Evolutionary conservation across 2,888 invertebrate species (phyloP).

Genomic region (Salticus scenicus): DNA sequence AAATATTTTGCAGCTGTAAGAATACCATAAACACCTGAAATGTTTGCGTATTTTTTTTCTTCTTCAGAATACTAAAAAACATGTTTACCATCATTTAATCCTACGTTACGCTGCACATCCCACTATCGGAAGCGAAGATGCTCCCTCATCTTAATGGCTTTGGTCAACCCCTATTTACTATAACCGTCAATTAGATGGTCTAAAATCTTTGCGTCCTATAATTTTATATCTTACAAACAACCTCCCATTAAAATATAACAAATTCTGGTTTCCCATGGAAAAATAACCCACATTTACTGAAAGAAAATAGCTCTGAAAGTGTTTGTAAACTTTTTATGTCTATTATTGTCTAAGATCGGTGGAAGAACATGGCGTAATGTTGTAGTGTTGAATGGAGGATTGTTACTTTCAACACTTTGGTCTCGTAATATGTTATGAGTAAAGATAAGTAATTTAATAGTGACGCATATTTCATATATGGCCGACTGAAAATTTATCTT

Average conservation of each 20-base stretch:
- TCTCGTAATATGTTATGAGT: too few relatives aligned
- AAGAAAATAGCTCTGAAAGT: neutral
- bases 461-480: too few relatives aligned
- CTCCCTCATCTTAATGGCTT: slow-evolving; percentile 33
- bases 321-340: neutral
- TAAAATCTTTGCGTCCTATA: slow-evolving; percentile 29
- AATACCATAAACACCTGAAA: neutral
- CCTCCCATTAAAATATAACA: neutral
- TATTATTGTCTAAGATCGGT: too few relatives aligned
- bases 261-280: slow-evolving; percentile 8
- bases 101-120: too few relatives aligned
- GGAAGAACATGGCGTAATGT: too few relatives aligned
- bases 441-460: too few relatives aligned
- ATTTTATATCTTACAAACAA: slow-evolving; percentile 54
- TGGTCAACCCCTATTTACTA: slow-evolving; percentile 57
- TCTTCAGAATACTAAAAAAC: slow-evolving; percentile 22
- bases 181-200: slow-evolving; percentile 42
- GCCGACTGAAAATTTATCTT: too few relatives aligned
- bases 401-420: too few relatives aligned
- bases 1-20: neutral
- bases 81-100: slow-evolving; percentile 48
- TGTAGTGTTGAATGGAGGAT: too few relatives aligned
- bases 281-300: neutral
- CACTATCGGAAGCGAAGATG: slow-evolving; percentile 48
- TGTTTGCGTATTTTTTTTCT: neutral